Conservation (phyloP, 2,888 invertebrate genomes). For the Lithosia quadra region DNA sequence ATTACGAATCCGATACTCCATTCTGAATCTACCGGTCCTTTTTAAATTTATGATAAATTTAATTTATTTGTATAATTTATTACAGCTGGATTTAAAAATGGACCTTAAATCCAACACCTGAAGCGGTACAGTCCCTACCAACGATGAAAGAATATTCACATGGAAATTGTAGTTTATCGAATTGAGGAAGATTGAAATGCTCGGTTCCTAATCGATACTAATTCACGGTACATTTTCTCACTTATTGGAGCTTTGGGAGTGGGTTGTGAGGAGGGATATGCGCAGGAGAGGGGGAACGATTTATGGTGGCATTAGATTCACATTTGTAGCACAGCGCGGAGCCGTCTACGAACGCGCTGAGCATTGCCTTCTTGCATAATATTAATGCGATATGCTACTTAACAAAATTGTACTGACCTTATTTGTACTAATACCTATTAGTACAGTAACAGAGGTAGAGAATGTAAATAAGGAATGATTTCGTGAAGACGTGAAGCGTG, state of each 20-base stretch:
- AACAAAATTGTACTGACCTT: constrained; percentile 39
- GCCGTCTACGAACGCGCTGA: constrained; percentile 57
- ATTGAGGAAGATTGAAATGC: constrained; percentile 67
- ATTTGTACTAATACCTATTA: not conserved
- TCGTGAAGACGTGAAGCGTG: too few species aligned
- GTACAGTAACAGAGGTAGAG: not conserved
- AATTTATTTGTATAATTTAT: constrained; percentile 29
- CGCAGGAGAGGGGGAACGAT: constrained; percentile 69
- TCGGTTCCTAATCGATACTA: constrained; percentile 78
- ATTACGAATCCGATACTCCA: not conserved
- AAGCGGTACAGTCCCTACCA: constrained; percentile 22
- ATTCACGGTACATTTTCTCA: constrained; percentile 72
- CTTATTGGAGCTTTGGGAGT: constrained; percentile 60
- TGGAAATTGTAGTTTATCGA: constrained; percentile 55
- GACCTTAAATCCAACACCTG: constrained; percentile 27
- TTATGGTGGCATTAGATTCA: constrained; percentile 81
- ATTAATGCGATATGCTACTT: constrained; percentile 54
- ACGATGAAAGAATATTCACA: constrained; percentile 50
- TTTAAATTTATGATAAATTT: constrained; percentile 29
- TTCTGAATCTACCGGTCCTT: constrained; percentile 1
- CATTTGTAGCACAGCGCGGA: constrained; percentile 66
- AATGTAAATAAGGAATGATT: not conserved
- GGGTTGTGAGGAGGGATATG: constrained; percentile 54
- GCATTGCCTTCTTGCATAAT: constrained; percentile 53
- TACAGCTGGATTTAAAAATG: constrained; percentile 20